Evolutionary conservation across 2,797 vertebrate genomes (phyloP), one percentile per base, ranked within the genome.

Genomic region (Eleutherodactylus coqui): DNA sequence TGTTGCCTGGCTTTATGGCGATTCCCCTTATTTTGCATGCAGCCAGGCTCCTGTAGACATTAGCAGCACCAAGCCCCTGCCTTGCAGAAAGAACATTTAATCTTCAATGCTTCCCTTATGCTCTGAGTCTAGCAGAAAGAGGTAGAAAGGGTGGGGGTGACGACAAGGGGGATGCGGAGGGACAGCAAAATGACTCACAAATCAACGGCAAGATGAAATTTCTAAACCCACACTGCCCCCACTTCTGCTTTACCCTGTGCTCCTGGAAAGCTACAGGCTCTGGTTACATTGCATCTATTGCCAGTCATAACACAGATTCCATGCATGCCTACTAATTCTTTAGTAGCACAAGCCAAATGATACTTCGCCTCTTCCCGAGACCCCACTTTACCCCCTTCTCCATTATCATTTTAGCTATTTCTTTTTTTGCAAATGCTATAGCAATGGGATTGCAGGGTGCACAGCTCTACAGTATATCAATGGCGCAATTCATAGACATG

Each of bases 11-110:
- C 41, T 47, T 32, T 69, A 16, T 36, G 60, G 60, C 13, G 32
- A 11, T 24, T 55, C 21, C 69, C 47, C 45, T 41, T 47, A 27
- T 84, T 82, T 41, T 70, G 67, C 49, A 69, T 75, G 64, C 69
- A 72, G 88, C 87, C 88, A 86, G 92, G 93, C 92, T 92, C 91
- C 78, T 92, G 94, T 93, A 94, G 94, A 96, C 95, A 94, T 55
- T 70, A 95, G 95, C 95, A 95, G 95, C 95, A 94, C 94, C 95
- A 96, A 96, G 96, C 94, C 96, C 93, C 95, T 95, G 96, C 95
- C 95, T 97, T 96, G 96, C 94, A 95, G 95, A 96, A 96, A 95
- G 95, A 96, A 96, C 96, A 97, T 97, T 97, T 97, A 96, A 97
- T 97, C 97, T 97, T 95, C 92, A 91, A 95, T 96, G 95, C 95